These are phyloP conservation scores for Diorhabda elongata DNA, from an alignment of 1,140 invertebrate species.

Conservation along the genomic window DNA sequence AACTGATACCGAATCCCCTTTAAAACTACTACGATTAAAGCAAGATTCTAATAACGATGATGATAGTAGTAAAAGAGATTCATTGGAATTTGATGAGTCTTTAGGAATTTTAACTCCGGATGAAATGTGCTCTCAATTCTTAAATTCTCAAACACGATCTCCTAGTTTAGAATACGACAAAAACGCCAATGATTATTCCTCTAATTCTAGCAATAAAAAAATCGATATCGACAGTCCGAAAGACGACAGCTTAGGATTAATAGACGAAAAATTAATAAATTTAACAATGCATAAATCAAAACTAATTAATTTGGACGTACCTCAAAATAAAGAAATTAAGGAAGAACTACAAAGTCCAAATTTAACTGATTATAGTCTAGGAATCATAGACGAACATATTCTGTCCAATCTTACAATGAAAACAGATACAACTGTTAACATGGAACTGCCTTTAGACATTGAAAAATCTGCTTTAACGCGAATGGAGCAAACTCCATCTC, in stretches of 20 bases:
- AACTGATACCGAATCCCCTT: not conserved
- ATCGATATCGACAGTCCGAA: constrained; percentile 14
- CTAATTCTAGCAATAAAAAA: not conserved
- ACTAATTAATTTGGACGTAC: not conserved
- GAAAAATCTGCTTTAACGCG: constrained; percentile 39
- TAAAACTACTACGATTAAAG: not conserved
- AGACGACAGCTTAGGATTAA: constrained; percentile 7
- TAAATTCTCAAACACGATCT: constrained; percentile 48
- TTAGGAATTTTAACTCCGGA: constrained; percentile 80
- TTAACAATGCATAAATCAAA: not conserved
- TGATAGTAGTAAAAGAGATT: constrained; percentile 38
- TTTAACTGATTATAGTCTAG: constrained; percentile 41
- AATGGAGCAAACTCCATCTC: constrained; percentile 72
- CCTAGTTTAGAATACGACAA: constrained; percentile 37
- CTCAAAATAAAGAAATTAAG: not conserved
- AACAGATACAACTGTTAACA: constrained; percentile 54
- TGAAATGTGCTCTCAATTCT: constrained; percentile 67
- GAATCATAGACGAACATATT: constrained; percentile 39
- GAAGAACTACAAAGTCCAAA: constrained; percentile 36
- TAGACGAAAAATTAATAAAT: not conserved
- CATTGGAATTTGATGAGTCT: constrained; percentile 59
- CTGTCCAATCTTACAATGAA: constrained; percentile 34
- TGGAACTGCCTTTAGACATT: constrained; percentile 55
- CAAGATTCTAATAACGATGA: constrained; percentile 7
- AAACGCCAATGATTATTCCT: constrained; percentile 8